phyloP scores from a whole-genome alignment of 1,140 invertebrate genomes.

The Drosophila navojoa region DNA sequence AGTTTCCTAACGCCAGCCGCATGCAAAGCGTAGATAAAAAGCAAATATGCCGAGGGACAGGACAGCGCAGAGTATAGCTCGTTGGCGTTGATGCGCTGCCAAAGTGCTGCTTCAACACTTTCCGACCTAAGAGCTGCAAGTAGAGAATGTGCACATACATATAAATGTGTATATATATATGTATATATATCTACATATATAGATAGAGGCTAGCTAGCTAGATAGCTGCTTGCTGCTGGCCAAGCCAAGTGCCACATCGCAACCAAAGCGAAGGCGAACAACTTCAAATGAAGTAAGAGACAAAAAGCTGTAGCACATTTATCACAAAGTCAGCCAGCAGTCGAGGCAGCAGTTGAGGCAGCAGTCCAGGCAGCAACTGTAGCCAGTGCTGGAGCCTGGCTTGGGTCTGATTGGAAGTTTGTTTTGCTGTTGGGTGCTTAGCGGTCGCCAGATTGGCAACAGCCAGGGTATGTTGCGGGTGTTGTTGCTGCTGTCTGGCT shows the following conservation, averaged over 20 bases:
- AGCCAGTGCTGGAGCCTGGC: slow-evolving; percentile 41
- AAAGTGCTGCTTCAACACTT: slow-evolving; percentile 82
- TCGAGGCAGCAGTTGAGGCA: slow-evolving; percentile 23
- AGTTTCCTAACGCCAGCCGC: slow-evolving; percentile 38
- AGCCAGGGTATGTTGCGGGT: slow-evolving; percentile 18
- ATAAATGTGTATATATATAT: neutral
- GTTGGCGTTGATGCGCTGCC: slow-evolving; percentile 78
- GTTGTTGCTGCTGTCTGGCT: slow-evolving; percentile 11
- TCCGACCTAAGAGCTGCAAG: slow-evolving; percentile 43
- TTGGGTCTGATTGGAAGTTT: slow-evolving; percentile 78
- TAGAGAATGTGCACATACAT: neutral
- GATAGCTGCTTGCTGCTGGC: neutral
- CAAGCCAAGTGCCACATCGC: neutral
- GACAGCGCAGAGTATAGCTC: slow-evolving; percentile 19
- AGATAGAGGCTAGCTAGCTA: neutral
- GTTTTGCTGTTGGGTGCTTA: slow-evolving; percentile 78
- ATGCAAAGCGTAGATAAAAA: slow-evolving; percentile 80
- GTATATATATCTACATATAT: neutral
- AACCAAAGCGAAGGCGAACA: slow-evolving; percentile 31
- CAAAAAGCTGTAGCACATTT: slow-evolving; percentile 82
- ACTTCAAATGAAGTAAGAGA: slow-evolving; percentile 81
- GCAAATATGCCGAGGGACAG: slow-evolving; percentile 69
- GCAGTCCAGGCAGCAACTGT: slow-evolving; percentile 5
- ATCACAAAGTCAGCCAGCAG: slow-evolving; percentile 71
- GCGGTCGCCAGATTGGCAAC: slow-evolving; percentile 58